Evolutionary conservation across 2,113 vertebrate genomes (phyloP).

Genomic region (Physeter macrocephalus): DNA sequence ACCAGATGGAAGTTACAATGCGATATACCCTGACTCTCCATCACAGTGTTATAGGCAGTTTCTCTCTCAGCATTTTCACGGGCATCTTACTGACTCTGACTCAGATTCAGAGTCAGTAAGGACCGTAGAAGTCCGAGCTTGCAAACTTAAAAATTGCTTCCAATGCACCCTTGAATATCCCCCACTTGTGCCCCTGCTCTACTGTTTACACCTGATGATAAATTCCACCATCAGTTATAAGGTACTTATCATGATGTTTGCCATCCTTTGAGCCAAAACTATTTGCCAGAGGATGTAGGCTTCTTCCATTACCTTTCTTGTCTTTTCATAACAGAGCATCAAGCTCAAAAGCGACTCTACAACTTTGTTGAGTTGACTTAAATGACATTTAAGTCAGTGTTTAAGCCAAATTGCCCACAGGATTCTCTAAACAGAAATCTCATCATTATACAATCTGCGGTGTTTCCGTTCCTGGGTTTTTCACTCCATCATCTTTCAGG

Average conservation of each 20-base stretch:
- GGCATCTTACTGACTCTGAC: too few species aligned
- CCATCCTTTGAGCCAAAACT: neutral
- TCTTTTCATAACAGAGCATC: too few species aligned
- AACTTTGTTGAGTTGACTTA: neutral
- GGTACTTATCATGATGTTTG: neutral
- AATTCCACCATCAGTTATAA: neutral
- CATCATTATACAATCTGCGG: neutral
- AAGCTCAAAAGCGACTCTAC: neutral
- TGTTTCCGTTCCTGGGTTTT: neutral
- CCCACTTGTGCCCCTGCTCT: fast-evolving
- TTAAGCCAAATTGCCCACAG: neutral
- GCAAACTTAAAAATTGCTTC: neutral
- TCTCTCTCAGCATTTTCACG: neutral
- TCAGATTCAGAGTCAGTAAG: neutral
- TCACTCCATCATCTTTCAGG: neutral
- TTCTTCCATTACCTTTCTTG: neutral
- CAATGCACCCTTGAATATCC: neutral
- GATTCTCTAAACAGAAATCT: neutral
- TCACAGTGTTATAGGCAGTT: neutral
- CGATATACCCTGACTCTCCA: neutral
- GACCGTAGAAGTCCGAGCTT: neutral
- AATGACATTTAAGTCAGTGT: neutral
- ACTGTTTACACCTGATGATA: neutral
- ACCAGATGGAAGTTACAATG: neutral
- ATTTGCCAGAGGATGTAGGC: neutral